A percentile compares a stretch with the other conserved stretches of the same genome.
Conservation (phyloP, 1,140 invertebrate species). For the Ooceraea biroi region DNA sequence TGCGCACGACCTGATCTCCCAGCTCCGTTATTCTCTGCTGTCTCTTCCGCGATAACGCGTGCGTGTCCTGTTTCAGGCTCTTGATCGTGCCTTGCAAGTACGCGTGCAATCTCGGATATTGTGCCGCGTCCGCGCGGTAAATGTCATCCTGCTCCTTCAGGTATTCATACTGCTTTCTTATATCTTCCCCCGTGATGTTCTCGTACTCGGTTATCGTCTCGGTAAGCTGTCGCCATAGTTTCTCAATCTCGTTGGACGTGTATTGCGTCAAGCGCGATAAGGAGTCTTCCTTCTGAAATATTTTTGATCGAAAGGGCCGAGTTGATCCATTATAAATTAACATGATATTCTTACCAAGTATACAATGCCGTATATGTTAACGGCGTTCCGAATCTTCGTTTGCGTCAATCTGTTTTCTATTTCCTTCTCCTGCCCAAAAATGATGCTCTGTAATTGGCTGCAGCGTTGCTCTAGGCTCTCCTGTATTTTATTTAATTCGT, state of each 20-base stretch:
- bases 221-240: slow-evolving; percentile 76
- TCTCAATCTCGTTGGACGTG: slow-evolving; percentile 73
- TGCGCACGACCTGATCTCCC: slow-evolving; percentile 67
- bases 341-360: slow-evolving; percentile 77
- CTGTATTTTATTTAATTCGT: slow-evolving; percentile 73
- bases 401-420: slow-evolving; percentile 73
- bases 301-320: slow-evolving; percentile 9
- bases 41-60: slow-evolving; percentile 71
- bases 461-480: slow-evolving; percentile 66
- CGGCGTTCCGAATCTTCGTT: slow-evolving; percentile 77
- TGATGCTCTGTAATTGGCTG: slow-evolving; percentile 75
- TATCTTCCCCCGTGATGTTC: slow-evolving; percentile 74
- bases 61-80: slow-evolving; percentile 73
- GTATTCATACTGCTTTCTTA: slow-evolving; percentile 83
- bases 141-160: slow-evolving; percentile 81
- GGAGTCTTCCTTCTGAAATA: slow-evolving; percentile 77
- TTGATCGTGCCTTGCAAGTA: slow-evolving; percentile 76
- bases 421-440: slow-evolving; percentile 70
- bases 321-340: not conserved
- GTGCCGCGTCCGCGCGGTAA: slow-evolving; percentile 65
- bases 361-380: slow-evolving; percentile 77
- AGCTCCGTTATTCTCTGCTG: slow-evolving; percentile 73
- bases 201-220: slow-evolving; percentile 79
- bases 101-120: slow-evolving; percentile 76
- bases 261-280: slow-evolving; percentile 67